A percentile compares a stretch with the other conserved stretches of the same genome.
Evolutionary conservation across 2,888 invertebrate species (phyloP).

Genomic region (Drosophila testacea): DNA sequence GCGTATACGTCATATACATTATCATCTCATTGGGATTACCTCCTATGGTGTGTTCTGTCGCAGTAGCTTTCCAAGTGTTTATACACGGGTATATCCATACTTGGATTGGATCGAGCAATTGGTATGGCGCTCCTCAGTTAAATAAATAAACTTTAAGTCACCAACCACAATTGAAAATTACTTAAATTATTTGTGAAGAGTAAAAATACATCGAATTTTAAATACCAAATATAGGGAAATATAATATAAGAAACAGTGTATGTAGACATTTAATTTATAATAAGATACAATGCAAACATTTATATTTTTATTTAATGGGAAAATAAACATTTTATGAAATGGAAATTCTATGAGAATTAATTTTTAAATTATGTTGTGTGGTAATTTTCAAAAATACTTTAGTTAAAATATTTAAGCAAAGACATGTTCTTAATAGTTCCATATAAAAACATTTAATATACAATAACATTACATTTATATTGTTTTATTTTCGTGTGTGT

Average conservation of each 20-base stretch:
- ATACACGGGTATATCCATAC: constrained; percentile 79
- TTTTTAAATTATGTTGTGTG: not conserved
- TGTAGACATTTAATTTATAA: not conserved
- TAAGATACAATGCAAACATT: constrained; percentile 1
- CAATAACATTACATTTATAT: constrained; percentile 34
- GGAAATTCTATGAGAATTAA: not conserved
- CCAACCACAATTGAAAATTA: not conserved
- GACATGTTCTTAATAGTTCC: constrained; percentile 3
- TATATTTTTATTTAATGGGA: not conserved
- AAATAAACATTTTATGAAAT: not conserved
- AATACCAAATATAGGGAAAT: constrained; percentile 14
- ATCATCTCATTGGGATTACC: constrained; percentile 83
- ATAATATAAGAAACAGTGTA: not conserved
- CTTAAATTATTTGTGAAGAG: not conserved
- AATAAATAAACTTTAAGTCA: no score
- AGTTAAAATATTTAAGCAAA: constrained; percentile 3
- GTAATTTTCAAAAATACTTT: not conserved
- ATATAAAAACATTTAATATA: constrained; percentile 52
- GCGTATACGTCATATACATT: constrained; percentile 61
- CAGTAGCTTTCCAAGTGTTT: constrained; percentile 82
- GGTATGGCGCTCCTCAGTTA: constrained; percentile 63
- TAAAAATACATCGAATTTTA: constrained; percentile 1
- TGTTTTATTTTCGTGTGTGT: constrained; percentile 8
- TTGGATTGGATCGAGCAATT: constrained; percentile 83
- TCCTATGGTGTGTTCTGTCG: constrained; percentile 83